A percentile compares a stretch with the other conserved stretches of the same genome.
Evolutionary conservation across 2,888 invertebrate species (phyloP).

Genomic region (Agrochola lota): DNA sequence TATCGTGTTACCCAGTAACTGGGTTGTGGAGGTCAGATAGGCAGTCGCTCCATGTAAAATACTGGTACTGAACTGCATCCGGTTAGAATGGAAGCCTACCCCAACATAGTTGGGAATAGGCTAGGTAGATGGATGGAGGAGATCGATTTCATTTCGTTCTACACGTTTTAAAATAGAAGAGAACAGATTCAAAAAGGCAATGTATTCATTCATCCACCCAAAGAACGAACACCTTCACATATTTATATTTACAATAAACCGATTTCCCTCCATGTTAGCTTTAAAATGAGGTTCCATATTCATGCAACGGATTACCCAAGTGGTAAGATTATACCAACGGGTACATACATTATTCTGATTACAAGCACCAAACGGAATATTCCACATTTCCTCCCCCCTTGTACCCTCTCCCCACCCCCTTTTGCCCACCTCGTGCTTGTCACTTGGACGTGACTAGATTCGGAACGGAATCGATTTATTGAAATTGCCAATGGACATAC

Average conservation of each 20-base stretch:
- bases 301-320: slow-evolving; percentile 48
- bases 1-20: no score
- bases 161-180: neutral
- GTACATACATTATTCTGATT: slow-evolving; percentile 74
- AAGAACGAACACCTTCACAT: neutral
- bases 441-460: slow-evolving; percentile 78
- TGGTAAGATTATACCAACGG: slow-evolving; percentile 53
- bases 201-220: neutral
- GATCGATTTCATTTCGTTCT: neutral
- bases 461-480: slow-evolving; percentile 76
- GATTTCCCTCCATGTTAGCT: neutral
- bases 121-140: neutral
- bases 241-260: neutral
- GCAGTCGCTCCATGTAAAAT: no score
- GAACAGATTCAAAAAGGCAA: slow-evolving; percentile 4
- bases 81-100: no score
- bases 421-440: slow-evolving; percentile 56
- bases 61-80: no score
- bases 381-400: slow-evolving; percentile 55
- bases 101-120: no score
- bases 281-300: slow-evolving; percentile 46
- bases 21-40: no score
- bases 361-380: slow-evolving; percentile 69
- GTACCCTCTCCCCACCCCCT: slow-evolving; percentile 45
- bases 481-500: slow-evolving; percentile 74